Base-by-base conservation (phyloP, 2,888 invertebrate species). In the Patella depressa region DNA sequence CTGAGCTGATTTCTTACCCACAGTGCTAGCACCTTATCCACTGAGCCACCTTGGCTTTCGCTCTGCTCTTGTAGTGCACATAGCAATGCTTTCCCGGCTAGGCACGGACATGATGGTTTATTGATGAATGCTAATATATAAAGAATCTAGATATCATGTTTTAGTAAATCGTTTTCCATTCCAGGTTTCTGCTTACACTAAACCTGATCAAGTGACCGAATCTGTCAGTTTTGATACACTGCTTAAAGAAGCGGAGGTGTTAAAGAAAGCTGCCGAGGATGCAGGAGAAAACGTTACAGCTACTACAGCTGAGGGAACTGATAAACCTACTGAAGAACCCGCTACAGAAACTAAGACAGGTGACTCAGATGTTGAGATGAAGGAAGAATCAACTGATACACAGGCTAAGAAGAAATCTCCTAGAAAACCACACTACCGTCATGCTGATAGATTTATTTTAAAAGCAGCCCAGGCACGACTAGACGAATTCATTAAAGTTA, bases 381-480 rank as follows among this genome's bases (percentile, higher is more conserved):
- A 15, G 78, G 78, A 74, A 74, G 70, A 73, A 9, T 2, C 12
- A 19, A 53, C 59, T 24, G 53, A 75, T 17, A 17, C 12, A 15
- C 17, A 24, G 69, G 7, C 57, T 57, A 57, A 55, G 45, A 55
- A 76, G 11, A 72, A 80, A 73, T 55, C 75, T 2, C 19, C 79
- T 59, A 75, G 82, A 53, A 78, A 76, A 72, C 69, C 80, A 79
- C n/a, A 71, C 1, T 12, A 19, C 11, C 12, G 12, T 65, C 65
- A 65, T 24, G 24, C 19, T 12, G 19, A 24, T 24, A 65, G 24
- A 19, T 65, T 65, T 65, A 19, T 65, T 24, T 65, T 78, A 17
- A 71, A 78, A 54, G 75, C 72, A 59, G 71, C 53, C 34, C 70
- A 82, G 24, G 73, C 76, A n/a, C 78, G 84, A 53, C 77, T 86